Evolutionary conservation across 2,797 vertebrate species (phyloP).

Genomic region (Botia kubotai): DNA sequence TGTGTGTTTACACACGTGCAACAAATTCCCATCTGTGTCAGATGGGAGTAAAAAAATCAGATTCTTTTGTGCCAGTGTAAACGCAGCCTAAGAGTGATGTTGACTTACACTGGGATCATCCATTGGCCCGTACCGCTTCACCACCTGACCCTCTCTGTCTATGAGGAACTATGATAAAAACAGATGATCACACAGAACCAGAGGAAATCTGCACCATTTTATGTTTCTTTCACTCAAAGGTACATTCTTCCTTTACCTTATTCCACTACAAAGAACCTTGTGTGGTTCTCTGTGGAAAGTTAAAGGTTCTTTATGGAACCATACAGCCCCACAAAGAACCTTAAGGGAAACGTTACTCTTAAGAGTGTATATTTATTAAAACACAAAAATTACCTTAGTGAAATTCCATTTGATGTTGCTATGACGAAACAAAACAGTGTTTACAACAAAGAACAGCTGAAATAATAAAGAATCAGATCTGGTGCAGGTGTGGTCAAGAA

Average conservation of each 20-base stretch:
- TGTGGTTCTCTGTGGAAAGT: too few species aligned
- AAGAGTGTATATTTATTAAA: neutral
- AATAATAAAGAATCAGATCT: neutral
- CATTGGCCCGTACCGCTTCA: slow-evolving; percentile 90
- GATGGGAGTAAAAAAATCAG: too few species aligned
- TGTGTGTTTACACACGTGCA: too few species aligned
- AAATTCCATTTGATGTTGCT: slow-evolving; percentile 97
- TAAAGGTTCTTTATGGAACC: too few species aligned
- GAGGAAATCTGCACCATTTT: neutral
- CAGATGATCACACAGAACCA: neutral
- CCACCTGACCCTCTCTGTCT: slow-evolving; percentile 85
- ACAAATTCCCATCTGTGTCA: too few species aligned
- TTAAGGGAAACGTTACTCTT: too few species aligned
- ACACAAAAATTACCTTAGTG: slow-evolving; percentile 85
- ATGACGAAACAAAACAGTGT: slow-evolving; percentile 35
- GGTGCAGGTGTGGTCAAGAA: neutral
- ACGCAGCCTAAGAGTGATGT: too few species aligned
- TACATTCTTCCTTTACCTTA: too few species aligned
- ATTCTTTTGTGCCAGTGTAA: too few species aligned
- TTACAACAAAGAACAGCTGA: neutral
- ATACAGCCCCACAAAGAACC: too few species aligned
- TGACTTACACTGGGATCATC: slow-evolving; percentile 89
- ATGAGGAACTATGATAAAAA: slow-evolving; percentile 90
- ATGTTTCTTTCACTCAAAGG: too few species aligned
- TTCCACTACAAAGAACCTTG: too few species aligned